A percentile compares a stretch with the other conserved stretches of the same genome.
These are phyloP conservation scores for Ctena decussata DNA, from an alignment of 2,888 invertebrate genomes.

Conservation along the genomic window DNA sequence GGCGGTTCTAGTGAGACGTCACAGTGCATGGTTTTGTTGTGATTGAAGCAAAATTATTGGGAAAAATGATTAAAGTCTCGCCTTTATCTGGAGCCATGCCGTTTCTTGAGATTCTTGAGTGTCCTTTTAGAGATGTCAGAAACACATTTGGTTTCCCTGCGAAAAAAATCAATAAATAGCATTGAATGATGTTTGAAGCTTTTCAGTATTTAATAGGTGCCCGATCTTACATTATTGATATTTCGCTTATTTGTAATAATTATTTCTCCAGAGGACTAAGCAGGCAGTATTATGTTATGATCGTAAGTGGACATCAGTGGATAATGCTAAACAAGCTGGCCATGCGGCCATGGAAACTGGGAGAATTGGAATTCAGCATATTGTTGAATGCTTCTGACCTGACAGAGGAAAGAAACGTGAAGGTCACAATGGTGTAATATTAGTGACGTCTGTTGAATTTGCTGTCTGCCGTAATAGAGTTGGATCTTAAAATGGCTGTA, in stretches of 20 bases:
- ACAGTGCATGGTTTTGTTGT: not conserved
- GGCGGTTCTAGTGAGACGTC: not conserved
- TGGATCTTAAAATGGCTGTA: not conserved
- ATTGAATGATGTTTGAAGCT: conserved; percentile 59
- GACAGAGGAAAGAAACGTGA: conserved; percentile 42
- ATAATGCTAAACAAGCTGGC: not conserved
- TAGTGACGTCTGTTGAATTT: conserved; percentile 50
- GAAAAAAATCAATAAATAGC: conserved; percentile 62
- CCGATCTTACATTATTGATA: conserved; percentile 59
- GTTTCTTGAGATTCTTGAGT: conserved; percentile 57
- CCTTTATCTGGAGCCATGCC: not conserved
- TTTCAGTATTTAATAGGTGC: conserved; percentile 53
- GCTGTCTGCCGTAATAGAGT: conserved; percentile 24
- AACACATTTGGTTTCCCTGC: conserved; percentile 53
- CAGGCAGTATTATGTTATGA: not conserved
- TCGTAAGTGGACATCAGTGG: not conserved
- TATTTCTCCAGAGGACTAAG: conserved; percentile 42
- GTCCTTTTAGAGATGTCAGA: conserved; percentile 63
- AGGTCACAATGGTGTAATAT: conserved; percentile 54
- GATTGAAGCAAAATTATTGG: too few species aligned
- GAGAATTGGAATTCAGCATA: not conserved
- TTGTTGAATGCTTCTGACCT: conserved; percentile 21
- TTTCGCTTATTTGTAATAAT: conserved; percentile 59
- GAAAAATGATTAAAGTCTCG: not conserved
- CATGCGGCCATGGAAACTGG: not conserved